Evolutionary conservation across 2,113 vertebrate species (phyloP).

Genomic region (Choloepus hoffmanni): DNA sequence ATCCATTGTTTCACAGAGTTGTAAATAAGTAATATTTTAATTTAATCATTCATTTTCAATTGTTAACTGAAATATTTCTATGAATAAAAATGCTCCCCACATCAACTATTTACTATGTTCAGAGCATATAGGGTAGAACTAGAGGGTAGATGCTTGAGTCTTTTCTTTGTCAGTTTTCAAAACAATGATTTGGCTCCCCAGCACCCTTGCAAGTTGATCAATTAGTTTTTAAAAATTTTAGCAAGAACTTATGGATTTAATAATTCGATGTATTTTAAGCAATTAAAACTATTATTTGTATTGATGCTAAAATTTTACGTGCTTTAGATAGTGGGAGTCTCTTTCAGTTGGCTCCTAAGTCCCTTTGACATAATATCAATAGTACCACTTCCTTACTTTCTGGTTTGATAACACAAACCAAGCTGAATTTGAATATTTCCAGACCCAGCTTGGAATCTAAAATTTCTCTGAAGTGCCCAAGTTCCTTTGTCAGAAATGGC

Average conservation of each 20-base stretch:
- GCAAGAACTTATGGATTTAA: not conserved
- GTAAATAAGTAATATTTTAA: not conserved
- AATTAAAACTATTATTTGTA: not conserved
- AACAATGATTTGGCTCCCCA: not conserved
- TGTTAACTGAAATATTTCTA: not conserved
- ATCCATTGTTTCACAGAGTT: not conserved
- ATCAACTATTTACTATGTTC: not conserved
- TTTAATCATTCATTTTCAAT: not conserved
- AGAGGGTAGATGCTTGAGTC: not conserved
- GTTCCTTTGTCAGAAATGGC: not conserved
- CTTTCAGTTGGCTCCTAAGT: not conserved
- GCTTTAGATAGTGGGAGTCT: not conserved
- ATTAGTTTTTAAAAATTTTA: not conserved
- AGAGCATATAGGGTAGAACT: not conserved
- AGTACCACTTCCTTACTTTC: not conserved
- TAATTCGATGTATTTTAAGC: not conserved
- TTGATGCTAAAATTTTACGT: not conserved
- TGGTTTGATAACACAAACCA: not conserved
- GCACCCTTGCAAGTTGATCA: not conserved
- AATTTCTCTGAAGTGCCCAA: not conserved
- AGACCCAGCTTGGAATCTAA: not conserved
- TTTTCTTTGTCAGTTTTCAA: not conserved
- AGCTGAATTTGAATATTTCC: not conserved
- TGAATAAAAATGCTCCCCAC: not conserved
- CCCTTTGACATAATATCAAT: not conserved